Conservation (phyloP, 2,797 vertebrate genomes). For the Furcifer pardalis region DNA sequence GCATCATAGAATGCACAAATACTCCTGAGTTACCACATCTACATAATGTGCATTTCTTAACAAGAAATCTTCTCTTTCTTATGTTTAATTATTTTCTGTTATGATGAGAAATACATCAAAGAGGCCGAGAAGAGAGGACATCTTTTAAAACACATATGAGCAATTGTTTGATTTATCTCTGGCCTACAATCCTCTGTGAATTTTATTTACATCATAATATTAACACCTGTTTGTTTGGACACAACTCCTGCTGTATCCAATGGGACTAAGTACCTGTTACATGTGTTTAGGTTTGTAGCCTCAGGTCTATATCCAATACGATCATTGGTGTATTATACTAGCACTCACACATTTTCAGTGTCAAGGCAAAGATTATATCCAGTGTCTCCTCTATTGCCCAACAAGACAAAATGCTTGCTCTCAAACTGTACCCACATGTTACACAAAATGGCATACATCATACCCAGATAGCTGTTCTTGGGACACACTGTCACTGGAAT, state of each 20-base stretch:
- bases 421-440: not conserved
- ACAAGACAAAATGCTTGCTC: not conserved
- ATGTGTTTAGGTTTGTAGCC: not conserved
- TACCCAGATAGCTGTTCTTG: not conserved
- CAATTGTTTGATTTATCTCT: not conserved
- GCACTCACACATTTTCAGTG: too few relatives aligned
- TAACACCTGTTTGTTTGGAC: not conserved
- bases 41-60: constrained; percentile 8
- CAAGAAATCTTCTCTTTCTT: not conserved
- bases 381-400: too few relatives aligned
- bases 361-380: too few relatives aligned
- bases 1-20: not conserved
- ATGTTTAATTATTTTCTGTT: not conserved
- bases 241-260: not conserved
- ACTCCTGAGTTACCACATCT: not conserved
- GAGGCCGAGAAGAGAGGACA: not conserved
- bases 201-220: not conserved
- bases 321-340: too few relatives aligned
- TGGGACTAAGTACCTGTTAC: too few relatives aligned
- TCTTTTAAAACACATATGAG: not conserved
- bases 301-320: too few relatives aligned
- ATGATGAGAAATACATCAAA: not conserved
- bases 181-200: not conserved
- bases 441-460: not conserved
- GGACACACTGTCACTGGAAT: not conserved